These are phyloP conservation scores for Petrosia ficiformis DNA, from an alignment of 37 sponge, comb jelly and placozoan species.

Conservation along the genomic window DNA sequence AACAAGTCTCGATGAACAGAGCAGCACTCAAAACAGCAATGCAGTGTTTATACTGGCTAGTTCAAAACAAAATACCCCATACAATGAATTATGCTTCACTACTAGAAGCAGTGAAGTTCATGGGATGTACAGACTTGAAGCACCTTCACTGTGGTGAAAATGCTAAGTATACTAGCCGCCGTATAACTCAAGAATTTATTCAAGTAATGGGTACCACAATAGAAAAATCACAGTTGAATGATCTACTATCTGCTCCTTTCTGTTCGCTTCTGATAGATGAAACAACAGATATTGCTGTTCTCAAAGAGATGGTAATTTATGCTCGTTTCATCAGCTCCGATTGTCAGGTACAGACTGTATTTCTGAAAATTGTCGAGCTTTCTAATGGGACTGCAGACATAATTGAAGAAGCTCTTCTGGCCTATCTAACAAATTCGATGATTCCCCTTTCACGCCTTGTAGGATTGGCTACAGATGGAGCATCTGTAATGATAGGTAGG, in stretches of 20 bases:
- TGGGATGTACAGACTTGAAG: constrained; percentile 1
- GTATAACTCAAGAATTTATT: constrained; percentile 19
- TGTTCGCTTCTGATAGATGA: constrained; percentile 29
- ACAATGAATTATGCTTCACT: neutral
- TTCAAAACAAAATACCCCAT: constrained; percentile 14
- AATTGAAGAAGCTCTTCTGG: constrained; percentile 23
- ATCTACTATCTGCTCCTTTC: neutral
- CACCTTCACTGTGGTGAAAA: constrained; percentile 10
- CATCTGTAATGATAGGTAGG: constrained; percentile 32
- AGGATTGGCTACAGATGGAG: constrained; percentile 50
- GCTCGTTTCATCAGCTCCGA: constrained; percentile 15
- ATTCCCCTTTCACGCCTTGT: constrained; percentile 11
- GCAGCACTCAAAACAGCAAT: constrained; percentile 16
- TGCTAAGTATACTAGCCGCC: constrained; percentile 14
- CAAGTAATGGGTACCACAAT: constrained; percentile 9
- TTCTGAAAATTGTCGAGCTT: constrained; percentile 23
- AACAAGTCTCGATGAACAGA: neutral
- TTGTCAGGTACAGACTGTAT: neutral
- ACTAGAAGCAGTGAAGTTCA: constrained; percentile 8
- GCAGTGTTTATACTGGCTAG: constrained; percentile 34
- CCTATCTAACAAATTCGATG: neutral
- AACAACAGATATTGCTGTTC: constrained; percentile 17
- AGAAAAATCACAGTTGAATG: neutral
- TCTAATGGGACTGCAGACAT: constrained; percentile 39
- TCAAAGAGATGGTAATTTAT: constrained; percentile 22